A percentile compares a stretch with the other conserved stretches of the same genome.
Evolutionary conservation across 2,113 vertebrate species (phyloP).

Genomic region (Mustelus asterias): DNA sequence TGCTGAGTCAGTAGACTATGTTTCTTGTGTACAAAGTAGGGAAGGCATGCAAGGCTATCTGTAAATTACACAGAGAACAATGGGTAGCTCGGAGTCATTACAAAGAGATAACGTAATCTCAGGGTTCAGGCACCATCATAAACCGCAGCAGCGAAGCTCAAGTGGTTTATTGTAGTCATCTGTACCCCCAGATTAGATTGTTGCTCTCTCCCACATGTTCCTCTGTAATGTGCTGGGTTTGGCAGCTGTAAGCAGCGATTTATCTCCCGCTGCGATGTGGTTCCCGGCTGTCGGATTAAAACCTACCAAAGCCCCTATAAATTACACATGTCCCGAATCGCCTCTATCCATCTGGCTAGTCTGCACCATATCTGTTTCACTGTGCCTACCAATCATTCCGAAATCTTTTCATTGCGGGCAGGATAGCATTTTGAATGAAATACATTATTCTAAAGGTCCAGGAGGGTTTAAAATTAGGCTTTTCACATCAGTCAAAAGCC

Average conservation of each 20-base stretch:
- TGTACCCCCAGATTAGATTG: slow-evolving; percentile 20
- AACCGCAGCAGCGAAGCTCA: background rate
- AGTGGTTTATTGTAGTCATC: slow-evolving; percentile 3
- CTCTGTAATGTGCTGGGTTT: background rate
- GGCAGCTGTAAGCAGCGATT: background rate
- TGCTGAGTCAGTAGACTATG: background rate
- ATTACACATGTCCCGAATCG: background rate
- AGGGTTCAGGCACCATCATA: background rate
- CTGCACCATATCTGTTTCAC: background rate
- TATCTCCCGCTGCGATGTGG: background rate
- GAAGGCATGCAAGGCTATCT: background rate
- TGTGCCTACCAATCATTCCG: background rate
- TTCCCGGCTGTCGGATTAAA: background rate
- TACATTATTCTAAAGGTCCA: background rate
- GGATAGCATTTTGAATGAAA: background rate
- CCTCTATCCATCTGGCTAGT: background rate
- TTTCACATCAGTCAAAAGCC: background rate
- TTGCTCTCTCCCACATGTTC: background rate
- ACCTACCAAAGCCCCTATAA: background rate
- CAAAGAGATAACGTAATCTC: slow-evolving; percentile 18
- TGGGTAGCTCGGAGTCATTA: background rate
- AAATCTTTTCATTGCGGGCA: background rate
- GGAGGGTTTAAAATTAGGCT: background rate
- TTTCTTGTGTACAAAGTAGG: background rate
- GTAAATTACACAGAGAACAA: background rate